Evolutionary conservation across 2,797 vertebrate genomes (phyloP).

Genomic region (Poeciliopsis infans): DNA sequence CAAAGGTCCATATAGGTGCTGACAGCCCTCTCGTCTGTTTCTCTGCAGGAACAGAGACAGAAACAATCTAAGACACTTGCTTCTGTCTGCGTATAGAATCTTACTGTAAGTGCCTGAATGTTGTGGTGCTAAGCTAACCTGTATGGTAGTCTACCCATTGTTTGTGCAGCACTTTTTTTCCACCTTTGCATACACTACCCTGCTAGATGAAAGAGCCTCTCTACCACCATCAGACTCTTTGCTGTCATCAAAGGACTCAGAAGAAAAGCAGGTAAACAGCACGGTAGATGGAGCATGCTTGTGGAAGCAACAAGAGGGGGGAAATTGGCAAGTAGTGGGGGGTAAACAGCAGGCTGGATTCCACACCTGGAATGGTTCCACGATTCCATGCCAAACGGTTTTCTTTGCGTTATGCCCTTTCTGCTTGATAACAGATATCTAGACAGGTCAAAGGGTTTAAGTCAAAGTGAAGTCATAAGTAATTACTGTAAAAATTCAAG

Average conservation of each 20-base stretch:
- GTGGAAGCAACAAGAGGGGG: not conserved
- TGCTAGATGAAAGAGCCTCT: not conserved
- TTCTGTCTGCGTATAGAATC: not conserved
- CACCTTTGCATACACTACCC: not conserved
- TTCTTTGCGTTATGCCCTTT: not conserved
- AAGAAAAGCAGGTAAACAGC: not conserved
- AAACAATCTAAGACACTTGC: no score
- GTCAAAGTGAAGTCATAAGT: not conserved
- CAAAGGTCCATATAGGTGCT: not conserved
- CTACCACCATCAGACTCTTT: not conserved
- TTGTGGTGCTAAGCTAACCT: not conserved
- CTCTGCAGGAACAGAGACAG: no score
- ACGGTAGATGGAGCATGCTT: not conserved
- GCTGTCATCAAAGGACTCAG: not conserved
- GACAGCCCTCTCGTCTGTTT: not conserved
- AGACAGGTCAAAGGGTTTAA: not conserved
- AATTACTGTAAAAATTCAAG: not conserved
- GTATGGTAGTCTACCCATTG: no score
- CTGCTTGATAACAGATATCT: not conserved
- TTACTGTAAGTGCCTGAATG: not conserved
- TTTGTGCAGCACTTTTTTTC: no score
- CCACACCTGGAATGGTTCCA: not conserved
- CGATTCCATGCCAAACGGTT: not conserved
- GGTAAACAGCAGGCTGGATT: not conserved
- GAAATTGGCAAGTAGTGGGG: not conserved